Percentiles rank a stretch among this genome's conserved stretches.
Conservation (phyloP, 2,888 invertebrate species). For the Pristionchus arcanus region DNA sequence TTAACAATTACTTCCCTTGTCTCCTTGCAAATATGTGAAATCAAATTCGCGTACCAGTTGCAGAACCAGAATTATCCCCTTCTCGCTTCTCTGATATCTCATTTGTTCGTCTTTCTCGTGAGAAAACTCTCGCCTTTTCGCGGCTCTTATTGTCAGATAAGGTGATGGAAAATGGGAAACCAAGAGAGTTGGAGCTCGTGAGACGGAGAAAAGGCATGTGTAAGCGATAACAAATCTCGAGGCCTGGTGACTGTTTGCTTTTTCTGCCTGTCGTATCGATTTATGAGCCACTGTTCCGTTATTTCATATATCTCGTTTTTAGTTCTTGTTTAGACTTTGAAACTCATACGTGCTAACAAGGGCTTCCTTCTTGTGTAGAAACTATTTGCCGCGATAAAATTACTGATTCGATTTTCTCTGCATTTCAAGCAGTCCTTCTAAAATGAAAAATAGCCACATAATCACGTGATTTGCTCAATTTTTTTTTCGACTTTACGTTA, state of each 20-base stretch:
- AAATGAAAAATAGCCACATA: too few species aligned
- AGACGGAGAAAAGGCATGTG: neutral
- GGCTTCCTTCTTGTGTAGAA: too few species aligned
- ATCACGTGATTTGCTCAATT: too few species aligned
- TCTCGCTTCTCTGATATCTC: slow-evolving; percentile 29
- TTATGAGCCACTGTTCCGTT: neutral
- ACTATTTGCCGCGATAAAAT: too few species aligned
- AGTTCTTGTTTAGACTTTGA: too few species aligned
- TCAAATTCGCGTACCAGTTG: neutral
- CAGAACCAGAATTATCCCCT: neutral
- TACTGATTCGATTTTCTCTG: too few species aligned
- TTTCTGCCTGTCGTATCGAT: neutral
- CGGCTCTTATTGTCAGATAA: neutral
- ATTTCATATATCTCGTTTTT: neutral
- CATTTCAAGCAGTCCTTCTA: too few species aligned
- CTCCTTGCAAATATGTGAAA: neutral
- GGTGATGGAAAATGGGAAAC: neutral
- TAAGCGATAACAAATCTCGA: neutral
- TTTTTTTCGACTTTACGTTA: too few species aligned
- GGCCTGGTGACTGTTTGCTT: neutral
- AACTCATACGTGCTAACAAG: neutral
- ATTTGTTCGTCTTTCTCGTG: slow-evolving; percentile 24
- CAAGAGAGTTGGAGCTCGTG: neutral
- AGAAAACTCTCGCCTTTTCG: neutral
- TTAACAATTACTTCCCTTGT: neutral